Conservation (phyloP, 2,797 vertebrate genomes). For the Phalanger gymnotis region DNA sequence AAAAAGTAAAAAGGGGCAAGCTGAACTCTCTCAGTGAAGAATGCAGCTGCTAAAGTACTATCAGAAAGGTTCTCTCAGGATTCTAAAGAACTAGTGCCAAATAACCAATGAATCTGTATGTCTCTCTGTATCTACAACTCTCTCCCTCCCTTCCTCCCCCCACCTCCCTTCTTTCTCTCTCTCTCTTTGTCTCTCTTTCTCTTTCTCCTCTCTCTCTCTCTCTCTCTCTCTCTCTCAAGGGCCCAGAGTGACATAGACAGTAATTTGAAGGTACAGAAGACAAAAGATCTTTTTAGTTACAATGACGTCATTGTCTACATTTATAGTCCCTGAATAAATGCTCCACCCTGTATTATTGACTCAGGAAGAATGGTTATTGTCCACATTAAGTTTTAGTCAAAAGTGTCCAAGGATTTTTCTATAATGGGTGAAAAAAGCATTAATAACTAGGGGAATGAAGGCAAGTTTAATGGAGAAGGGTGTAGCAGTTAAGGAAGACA, state of each 20-base stretch:
- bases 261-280: conserved; percentile 23
- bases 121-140: too few relatives aligned
- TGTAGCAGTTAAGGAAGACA: background rate
- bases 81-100: conserved; percentile 47
- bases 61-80: conserved; percentile 16
- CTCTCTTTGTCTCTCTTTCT: too few relatives aligned
- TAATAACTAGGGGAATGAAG: background rate
- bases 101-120: conserved; percentile 49
- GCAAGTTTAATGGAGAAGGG: background rate
- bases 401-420: background rate
- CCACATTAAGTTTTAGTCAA: background rate
- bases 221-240: background rate
- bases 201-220: background rate
- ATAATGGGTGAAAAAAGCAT: background rate
- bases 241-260: background rate
- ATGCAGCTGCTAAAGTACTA: conserved; percentile 30
- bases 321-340: background rate
- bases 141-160: too few relatives aligned
- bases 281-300: background rate
- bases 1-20: conserved; percentile 68
- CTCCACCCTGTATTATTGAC: background rate
- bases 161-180: too few relatives aligned
- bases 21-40: conserved; percentile 44
- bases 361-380: background rate
- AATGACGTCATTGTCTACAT: conserved; percentile 2